Evolutionary conservation across 2,797 vertebrate species (phyloP).

Genomic region (Tarsius wallacei): DNA sequence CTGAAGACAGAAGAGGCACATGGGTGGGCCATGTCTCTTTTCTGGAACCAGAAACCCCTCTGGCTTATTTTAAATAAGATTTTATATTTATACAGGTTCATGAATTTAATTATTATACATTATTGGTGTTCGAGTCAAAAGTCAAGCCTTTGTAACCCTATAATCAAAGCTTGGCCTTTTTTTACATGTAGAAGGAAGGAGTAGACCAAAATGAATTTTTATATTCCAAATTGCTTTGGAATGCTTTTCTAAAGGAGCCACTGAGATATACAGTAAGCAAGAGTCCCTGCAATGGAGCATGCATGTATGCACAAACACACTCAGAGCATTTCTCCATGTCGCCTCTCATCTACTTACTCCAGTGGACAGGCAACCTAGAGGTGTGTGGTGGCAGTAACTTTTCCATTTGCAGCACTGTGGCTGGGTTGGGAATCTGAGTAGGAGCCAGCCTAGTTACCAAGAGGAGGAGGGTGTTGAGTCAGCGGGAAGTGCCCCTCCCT

Average conservation of each 20-base stretch:
- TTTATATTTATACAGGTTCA: neutral
- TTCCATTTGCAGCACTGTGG: neutral
- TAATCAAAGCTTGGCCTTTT: neutral
- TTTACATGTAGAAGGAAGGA: neutral
- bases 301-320: rapidly evolving
- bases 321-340: neutral
- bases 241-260: conserved; percentile 18
- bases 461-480: neutral
- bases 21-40: neutral
- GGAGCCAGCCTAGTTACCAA: neutral
- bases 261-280: neutral
- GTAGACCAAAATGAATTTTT: neutral
- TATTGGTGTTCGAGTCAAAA: neutral
- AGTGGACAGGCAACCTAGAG: neutral
- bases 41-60: neutral
- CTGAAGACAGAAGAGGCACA: neutral
- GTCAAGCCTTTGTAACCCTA: neutral
- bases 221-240: neutral
- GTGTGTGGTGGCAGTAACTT: neutral
- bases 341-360: neutral
- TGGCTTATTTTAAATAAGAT: neutral
- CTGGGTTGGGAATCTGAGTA: neutral
- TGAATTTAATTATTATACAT: neutral
- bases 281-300: neutral
- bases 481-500: neutral